Conservation (phyloP, 2,797 vertebrate species). For the Urocyon cinereoargenteus region DNA sequence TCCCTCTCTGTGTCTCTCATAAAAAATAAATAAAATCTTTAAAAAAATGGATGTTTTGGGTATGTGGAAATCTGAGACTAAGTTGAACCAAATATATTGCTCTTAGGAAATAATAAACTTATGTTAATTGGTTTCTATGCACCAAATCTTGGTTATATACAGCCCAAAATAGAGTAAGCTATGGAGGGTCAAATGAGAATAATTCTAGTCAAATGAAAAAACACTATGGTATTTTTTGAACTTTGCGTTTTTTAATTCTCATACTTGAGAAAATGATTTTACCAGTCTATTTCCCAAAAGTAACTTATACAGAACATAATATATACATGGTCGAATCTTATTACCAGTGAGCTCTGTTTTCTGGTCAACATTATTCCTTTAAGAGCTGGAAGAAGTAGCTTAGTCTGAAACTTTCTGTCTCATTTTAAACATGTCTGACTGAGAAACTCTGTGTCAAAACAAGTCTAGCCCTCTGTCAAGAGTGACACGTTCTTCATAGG, state of each 20-base stretch:
- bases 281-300: background rate
- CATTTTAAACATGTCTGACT: background rate
- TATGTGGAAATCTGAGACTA: background rate
- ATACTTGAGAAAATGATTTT: constrained; percentile 32
- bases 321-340: background rate
- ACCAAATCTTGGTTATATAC: background rate
- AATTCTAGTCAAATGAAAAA: background rate
- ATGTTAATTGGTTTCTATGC: background rate
- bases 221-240: background rate
- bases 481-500: background rate
- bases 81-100: constrained; percentile 24
- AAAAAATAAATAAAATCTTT: too few relatives aligned
- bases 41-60: background rate
- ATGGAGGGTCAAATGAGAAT: background rate
- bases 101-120: constrained; percentile 34
- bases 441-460: background rate
- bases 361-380: background rate
- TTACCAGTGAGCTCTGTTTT: background rate
- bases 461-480: background rate
- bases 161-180: background rate
- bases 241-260: background rate
- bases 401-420: background rate
- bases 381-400: background rate
- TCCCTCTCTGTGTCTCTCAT: too few relatives aligned
- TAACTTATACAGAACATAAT: background rate